Evolutionary conservation across 2,888 invertebrate genomes (phyloP).

Genomic region (Drosophila antonietae): DNA sequence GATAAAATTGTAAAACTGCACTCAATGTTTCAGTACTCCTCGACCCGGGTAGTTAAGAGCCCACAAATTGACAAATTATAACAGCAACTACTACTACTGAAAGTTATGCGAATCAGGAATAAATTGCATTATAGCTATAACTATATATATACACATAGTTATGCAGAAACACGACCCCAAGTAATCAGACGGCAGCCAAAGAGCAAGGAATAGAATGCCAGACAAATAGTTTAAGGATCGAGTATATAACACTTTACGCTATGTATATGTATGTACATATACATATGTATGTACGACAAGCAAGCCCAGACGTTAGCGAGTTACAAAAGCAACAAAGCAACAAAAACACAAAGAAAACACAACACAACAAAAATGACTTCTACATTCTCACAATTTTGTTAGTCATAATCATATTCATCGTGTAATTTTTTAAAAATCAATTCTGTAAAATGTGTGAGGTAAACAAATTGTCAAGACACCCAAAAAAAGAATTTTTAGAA

Average conservation of each 20-base stretch:
- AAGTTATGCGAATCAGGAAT: slow-evolving; percentile 61
- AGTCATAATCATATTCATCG: slow-evolving; percentile 76
- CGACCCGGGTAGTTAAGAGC: slow-evolving; percentile 21
- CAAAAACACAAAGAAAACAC: slow-evolving; percentile 32
- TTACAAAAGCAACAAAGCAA: slow-evolving; percentile 36
- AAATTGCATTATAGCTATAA: slow-evolving; percentile 64
- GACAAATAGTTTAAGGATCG: slow-evolving; percentile 60
- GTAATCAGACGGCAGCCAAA: slow-evolving; percentile 65
- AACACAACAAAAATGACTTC: slow-evolving; percentile 65
- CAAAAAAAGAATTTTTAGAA: slow-evolving; percentile 7
- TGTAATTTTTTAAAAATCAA: slow-evolving; percentile 71
- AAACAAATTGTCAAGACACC: slow-evolving; percentile 41
- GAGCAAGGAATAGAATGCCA: slow-evolving; percentile 41
- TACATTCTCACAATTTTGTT: slow-evolving; percentile 81
- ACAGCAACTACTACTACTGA: slow-evolving; percentile 48
- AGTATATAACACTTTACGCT: slow-evolving; percentile 35
- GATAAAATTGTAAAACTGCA: slow-evolving; percentile 73
- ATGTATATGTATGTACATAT: slow-evolving; percentile 17
- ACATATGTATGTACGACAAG: slow-evolving; percentile 22
- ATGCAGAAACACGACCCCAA: slow-evolving; percentile 4
- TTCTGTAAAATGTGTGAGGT: slow-evolving; percentile 63
- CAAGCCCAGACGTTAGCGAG: slow-evolving; percentile 23
- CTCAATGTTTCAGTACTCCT: slow-evolving; percentile 72
- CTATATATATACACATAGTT: slow-evolving; percentile 30
- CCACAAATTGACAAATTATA: slow-evolving; percentile 35